Percentiles rank a stretch among this genome's conserved stretches.
These are phyloP conservation scores for Hymenochirus boettgeri DNA, from an alignment of 2,113 vertebrate species.

Conservation along the genomic window DNA sequence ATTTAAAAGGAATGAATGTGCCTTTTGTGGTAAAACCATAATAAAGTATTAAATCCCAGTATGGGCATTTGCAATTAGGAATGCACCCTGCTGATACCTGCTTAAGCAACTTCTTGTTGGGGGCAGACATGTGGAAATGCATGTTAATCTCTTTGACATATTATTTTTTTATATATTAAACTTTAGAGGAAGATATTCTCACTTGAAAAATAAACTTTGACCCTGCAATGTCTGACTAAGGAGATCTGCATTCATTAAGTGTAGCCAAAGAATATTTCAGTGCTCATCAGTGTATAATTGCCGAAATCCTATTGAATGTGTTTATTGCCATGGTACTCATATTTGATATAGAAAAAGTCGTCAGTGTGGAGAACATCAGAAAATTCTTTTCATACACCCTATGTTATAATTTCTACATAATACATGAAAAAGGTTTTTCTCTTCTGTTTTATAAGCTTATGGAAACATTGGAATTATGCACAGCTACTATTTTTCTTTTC, in stretches of 20 bases:
- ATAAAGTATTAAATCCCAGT: too few species aligned
- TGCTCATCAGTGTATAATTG: conserved; percentile 10
- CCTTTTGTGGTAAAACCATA: too few species aligned
- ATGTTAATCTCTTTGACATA: not conserved
- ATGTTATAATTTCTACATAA: not conserved
- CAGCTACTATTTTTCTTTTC: too few species aligned
- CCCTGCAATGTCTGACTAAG: not conserved
- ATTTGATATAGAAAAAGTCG: not conserved
- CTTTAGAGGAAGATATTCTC: not conserved
- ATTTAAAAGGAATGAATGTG: too few species aligned
- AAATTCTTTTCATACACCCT: not conserved
- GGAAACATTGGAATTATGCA: too few species aligned
- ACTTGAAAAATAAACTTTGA: conserved; percentile 5
- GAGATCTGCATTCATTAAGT: conserved; percentile 12
- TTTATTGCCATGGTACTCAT: conserved; percentile 3
- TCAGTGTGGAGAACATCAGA: conserved; percentile 13
- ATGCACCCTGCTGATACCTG: conserved; percentile 1
- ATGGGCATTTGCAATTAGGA: not conserved
- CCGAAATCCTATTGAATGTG: conserved; percentile 4
- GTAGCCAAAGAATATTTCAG: not conserved
- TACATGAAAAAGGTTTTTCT: too few species aligned
- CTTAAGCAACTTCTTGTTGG: too few species aligned
- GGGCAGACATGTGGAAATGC: not conserved
- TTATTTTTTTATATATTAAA: not conserved
- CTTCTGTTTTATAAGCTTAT: too few species aligned